A percentile compares a stretch with the other conserved stretches of the same genome.
Conservation (phyloP, 2,113 vertebrate species). For the Myrmecophaga tridactyla region DNA sequence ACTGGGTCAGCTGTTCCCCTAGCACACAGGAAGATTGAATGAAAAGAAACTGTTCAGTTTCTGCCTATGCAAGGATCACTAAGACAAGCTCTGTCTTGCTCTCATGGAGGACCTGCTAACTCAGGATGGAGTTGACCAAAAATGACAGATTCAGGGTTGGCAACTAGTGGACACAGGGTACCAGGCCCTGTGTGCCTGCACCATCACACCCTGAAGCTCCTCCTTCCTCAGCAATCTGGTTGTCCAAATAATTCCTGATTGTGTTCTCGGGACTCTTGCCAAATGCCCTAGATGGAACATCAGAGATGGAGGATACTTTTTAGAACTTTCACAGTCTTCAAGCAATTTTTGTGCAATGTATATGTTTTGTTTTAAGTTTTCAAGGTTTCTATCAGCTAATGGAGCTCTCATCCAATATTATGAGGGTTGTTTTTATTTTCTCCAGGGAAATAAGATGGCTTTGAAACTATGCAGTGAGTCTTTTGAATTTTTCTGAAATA, state of each 20-base stretch:
- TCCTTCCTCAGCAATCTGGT: background rate
- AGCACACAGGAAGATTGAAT: rapidly evolving
- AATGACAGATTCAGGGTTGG: background rate
- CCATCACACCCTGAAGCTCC: background rate
- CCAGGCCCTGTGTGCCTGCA: background rate
- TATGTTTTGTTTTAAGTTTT: background rate
- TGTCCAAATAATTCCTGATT: background rate
- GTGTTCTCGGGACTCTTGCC: background rate
- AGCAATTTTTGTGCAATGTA: background rate
- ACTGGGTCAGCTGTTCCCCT: background rate
- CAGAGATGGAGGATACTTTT: background rate
- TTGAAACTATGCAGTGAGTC: background rate
- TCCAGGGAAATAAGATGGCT: background rate
- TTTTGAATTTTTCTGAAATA: background rate
- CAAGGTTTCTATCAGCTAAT: background rate
- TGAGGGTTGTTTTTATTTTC: background rate
- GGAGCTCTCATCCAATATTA: background rate
- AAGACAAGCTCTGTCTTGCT: background rate
- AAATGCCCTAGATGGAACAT: background rate
- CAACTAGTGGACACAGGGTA: background rate
- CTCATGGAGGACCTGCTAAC: background rate
- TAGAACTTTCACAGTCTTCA: background rate
- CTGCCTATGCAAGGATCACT: background rate
- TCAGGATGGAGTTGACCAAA: background rate
- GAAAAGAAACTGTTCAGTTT: background rate